Conservation (phyloP, 2,113 vertebrate species). For the Semnopithecus entellus region DNA sequence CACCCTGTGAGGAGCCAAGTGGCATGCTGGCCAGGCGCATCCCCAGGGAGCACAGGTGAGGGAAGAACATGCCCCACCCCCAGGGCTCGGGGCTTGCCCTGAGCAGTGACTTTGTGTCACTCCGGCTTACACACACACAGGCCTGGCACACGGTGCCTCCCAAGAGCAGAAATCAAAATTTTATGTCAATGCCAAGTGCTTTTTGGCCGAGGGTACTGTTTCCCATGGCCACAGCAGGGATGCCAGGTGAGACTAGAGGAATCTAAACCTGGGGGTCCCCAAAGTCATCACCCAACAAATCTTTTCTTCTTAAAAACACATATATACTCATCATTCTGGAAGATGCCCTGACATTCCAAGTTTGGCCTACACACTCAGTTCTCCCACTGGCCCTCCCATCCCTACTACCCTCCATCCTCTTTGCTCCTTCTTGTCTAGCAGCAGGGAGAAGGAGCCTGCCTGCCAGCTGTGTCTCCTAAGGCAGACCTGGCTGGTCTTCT, state of each 20-base stretch:
- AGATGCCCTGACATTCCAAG: not conserved
- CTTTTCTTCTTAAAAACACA: not conserved
- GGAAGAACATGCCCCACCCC: accelerated
- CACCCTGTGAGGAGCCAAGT: not conserved
- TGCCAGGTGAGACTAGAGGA: not conserved
- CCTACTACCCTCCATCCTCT: accelerated
- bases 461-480: not conserved
- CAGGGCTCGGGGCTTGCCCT: accelerated
- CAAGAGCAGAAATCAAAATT: not conserved
- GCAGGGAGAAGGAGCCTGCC: not conserved
- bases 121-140: not conserved
- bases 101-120: not conserved
- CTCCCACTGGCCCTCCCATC: no score
- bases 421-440: not conserved
- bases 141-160: no score
- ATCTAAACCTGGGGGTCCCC: not conserved
- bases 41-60: not conserved
- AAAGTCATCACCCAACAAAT: not conserved
- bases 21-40: not conserved
- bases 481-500: not conserved
- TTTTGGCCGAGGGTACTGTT: not conserved
- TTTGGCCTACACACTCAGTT: not conserved
- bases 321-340: not conserved
- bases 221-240: not conserved
- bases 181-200: not conserved